Conservation (phyloP, 2,113 vertebrate genomes). For the Lethenteron camtschaticum region DNA sequence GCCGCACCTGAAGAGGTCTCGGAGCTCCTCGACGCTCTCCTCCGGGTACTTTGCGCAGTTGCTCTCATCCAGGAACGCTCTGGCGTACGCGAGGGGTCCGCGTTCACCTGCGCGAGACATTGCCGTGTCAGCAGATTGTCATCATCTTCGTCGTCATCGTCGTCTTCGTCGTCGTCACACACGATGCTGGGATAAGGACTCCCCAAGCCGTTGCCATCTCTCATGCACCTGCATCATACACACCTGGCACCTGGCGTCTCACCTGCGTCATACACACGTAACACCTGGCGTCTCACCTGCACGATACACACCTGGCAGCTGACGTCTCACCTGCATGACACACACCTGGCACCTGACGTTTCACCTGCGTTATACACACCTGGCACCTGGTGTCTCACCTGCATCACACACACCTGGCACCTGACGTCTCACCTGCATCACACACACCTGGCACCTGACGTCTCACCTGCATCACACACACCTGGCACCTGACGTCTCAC, state of each 20-base stretch:
- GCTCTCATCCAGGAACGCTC: conserved; percentile 61
- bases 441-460: too few relatives aligned
- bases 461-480: too few relatives aligned
- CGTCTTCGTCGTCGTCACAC: neutral
- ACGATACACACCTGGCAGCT: too few relatives aligned
- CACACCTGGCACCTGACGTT: too few relatives aligned
- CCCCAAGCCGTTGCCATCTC: neutral
- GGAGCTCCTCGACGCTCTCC: conserved; percentile 78
- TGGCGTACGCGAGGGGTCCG: conserved; percentile 84
- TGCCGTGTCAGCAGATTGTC: neutral
- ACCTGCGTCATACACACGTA: too few relatives aligned
- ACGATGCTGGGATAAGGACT: neutral
- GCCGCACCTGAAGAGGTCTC: conserved; percentile 76
- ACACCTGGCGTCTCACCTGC: too few relatives aligned
- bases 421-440: too few relatives aligned
- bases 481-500: conserved; percentile 14
- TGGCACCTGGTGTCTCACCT: too few relatives aligned
- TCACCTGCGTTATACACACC: too few relatives aligned
- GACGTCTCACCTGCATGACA: too few relatives aligned
- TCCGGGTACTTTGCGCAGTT: conserved; percentile 39
- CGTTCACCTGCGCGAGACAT: conserved; percentile 46
- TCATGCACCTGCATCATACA: neutral
- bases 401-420: too few relatives aligned
- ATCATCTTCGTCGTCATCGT: neutral
- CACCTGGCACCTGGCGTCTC: too few relatives aligned